Base-by-base conservation (phyloP, 92 coral and sea anemone genomes). In the Nematostella vectensis region DNA sequence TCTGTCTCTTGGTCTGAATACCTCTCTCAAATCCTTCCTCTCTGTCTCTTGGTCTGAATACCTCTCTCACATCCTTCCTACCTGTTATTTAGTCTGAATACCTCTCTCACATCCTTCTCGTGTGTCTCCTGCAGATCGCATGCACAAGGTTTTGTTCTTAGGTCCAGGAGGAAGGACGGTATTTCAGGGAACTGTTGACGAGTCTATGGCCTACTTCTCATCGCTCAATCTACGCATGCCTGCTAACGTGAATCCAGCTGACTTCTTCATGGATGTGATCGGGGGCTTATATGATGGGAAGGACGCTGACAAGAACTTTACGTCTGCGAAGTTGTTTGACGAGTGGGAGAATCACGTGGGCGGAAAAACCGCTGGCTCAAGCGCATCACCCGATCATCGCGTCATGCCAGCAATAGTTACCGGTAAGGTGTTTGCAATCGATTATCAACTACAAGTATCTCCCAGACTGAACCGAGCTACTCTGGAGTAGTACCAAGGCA, bases 121-220 rank as follows among this genome's bases (percentile, higher is more conserved):
- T 33, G 40, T 6, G 15, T 33, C 40, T 33, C 40, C 36, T 28
- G 0, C 51, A 87, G 96, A 80, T 49, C 56, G 58, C 61, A 71
- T 87, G 57, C 96, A 87, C 77, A 87, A 81, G 40, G 71, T 82
- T 27, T 67, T 87, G 29, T 76, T 87, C 25, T 85, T 87, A 42
- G 96, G 89, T 1, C 85, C 85, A 15, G 96, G 96, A 4, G 96
- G 96, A 15, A 75, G 61, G 20, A 87, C 96, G 31, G 96, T 87
- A 21, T 87, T 76, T 65, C 82, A 71, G 57, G 96, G 96, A 25
- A 68, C 72, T 2, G 85, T 87, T 3, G 65, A 68, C 1, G 79
- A 69, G 21, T 87, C 96, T 4, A 77, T 67, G 44, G 42, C 42
- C 10, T 77, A 87, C 55, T 87, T 87, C 63, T 31, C 42, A 1